Conservation (phyloP, 2,113 vertebrate species). For the Nycticebus coucang region DNA sequence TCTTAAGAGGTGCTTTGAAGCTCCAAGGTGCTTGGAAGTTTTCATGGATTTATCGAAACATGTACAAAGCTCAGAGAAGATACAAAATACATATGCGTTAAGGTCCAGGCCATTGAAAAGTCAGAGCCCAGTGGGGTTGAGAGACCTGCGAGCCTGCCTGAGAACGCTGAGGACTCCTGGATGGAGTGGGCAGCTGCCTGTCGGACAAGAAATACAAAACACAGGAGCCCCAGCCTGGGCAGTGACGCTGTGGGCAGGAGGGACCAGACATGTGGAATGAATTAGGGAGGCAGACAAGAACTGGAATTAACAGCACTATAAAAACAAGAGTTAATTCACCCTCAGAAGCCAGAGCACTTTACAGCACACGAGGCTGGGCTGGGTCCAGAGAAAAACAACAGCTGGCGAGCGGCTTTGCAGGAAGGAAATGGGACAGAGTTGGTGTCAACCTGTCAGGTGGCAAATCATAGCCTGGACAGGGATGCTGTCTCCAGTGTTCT, state of each 20-base stretch:
- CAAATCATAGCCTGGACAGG: background rate
- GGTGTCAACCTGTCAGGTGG: background rate
- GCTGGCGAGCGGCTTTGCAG: rapidly evolving
- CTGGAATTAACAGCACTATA: conserved; percentile 43
- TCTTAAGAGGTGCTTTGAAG: background rate
- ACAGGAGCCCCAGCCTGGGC: background rate
- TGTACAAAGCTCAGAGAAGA: background rate
- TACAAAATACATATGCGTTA: background rate
- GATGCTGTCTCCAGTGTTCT: too few relatives aligned
- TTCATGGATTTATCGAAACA: background rate
- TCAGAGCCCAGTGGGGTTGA: background rate
- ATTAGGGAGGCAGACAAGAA: conserved; percentile 58
- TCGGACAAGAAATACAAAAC: background rate
- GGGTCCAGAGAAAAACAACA: background rate
- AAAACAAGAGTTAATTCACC: conserved; percentile 49
- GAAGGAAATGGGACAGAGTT: background rate
- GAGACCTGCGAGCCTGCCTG: background rate
- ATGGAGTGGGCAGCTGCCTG: background rate
- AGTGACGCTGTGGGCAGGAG: background rate
- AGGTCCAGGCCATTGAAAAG: background rate
- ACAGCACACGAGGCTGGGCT: background rate
- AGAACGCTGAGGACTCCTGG: background rate
- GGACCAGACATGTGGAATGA: conserved; percentile 41
- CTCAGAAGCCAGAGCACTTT: conserved; percentile 52
- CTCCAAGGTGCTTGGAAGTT: background rate